Evolutionary conservation across 2,888 invertebrate genomes (phyloP).

Genomic region (Rhingia rostrata): DNA sequence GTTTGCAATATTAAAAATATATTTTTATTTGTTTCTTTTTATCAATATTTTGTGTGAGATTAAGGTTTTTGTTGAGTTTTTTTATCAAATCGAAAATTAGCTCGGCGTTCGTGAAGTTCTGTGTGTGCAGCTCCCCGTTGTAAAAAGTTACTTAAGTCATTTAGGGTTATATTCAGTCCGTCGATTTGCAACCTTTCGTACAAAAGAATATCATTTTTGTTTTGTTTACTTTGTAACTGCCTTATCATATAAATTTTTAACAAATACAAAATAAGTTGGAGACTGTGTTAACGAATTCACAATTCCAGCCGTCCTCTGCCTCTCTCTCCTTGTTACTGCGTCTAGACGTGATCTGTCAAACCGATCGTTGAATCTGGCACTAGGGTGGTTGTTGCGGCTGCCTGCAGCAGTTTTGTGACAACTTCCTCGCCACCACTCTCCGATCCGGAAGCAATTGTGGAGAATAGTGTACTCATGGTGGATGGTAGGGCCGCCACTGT

Average conservation of each 20-base stretch:
- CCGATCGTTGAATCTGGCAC: slow-evolving; percentile 44
- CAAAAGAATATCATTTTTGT: slow-evolving; percentile 65
- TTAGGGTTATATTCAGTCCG: slow-evolving; percentile 65
- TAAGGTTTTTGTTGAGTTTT: background rate
- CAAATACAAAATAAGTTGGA: slow-evolving; percentile 60
- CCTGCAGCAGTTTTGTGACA: slow-evolving; percentile 61
- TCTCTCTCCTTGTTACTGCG: background rate
- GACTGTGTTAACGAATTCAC: slow-evolving; percentile 14
- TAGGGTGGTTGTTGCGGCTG: slow-evolving; percentile 45
- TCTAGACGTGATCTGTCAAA: slow-evolving; percentile 51
- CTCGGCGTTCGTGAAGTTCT: slow-evolving; percentile 42
- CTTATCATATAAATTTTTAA: slow-evolving; percentile 55
- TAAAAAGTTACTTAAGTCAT: slow-evolving; percentile 67
- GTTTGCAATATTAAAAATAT: slow-evolving; percentile 69
- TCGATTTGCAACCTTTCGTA: slow-evolving; percentile 69
- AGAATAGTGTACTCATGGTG: slow-evolving; percentile 78
- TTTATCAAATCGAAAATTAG: slow-evolving; percentile 18
- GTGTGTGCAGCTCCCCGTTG: slow-evolving; percentile 41
- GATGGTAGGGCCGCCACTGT: slow-evolving; percentile 78
- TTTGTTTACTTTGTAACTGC: slow-evolving; percentile 21
- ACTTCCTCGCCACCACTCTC: slow-evolving; percentile 58
- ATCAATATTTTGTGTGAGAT: slow-evolving; percentile 49
- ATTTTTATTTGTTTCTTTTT: slow-evolving; percentile 14
- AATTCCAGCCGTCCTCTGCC: slow-evolving; percentile 17
- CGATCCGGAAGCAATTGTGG: slow-evolving; percentile 75